Conservation (phyloP, 2,113 vertebrate species). For the Reinhardtius hippoglossoides region DNA sequence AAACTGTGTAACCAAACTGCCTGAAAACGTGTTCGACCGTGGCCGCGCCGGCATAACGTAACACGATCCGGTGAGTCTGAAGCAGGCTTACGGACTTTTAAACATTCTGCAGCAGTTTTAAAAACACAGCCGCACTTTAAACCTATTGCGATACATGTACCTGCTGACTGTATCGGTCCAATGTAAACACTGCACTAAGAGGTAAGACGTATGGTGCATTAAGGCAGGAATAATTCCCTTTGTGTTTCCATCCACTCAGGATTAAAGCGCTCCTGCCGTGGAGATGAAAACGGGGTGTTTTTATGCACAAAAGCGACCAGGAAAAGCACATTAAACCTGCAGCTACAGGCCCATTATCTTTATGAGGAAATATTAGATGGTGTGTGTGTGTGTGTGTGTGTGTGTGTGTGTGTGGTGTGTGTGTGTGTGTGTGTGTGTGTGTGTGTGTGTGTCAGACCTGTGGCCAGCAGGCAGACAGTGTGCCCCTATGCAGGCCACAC, state of each 20-base stretch:
- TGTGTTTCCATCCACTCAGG: slow-evolving; percentile 53
- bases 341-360: slow-evolving; percentile 59
- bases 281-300: slow-evolving; percentile 6
- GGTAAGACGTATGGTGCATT: slow-evolving; percentile 45
- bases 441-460: slow-evolving; percentile 49
- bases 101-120: slow-evolving; percentile 48
- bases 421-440: slow-evolving; percentile 11
- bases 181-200: slow-evolving; percentile 57
- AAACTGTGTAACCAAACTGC: slow-evolving; percentile 29
- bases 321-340: slow-evolving; percentile 54
- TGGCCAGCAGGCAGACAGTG: slow-evolving; percentile 54
- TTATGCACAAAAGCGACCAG: not conserved
- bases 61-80: slow-evolving; percentile 43
- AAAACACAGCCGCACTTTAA: slow-evolving; percentile 50
- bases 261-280: slow-evolving; percentile 52
- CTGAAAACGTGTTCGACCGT: not conserved
- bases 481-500: slow-evolving; percentile 78
- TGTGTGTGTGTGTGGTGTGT: not conserved
- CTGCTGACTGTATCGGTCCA: slow-evolving; percentile 41
- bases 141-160: slow-evolving; percentile 31
- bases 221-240: slow-evolving; percentile 38
- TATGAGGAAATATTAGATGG: slow-evolving; percentile 71
- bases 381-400: slow-evolving; percentile 15
- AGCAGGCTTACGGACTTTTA: slow-evolving; percentile 42
- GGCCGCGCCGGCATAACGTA: slow-evolving; percentile 16